phyloP scores from a whole-genome alignment of 2,113 vertebrate genomes.

The Hucho hucho region DNA sequence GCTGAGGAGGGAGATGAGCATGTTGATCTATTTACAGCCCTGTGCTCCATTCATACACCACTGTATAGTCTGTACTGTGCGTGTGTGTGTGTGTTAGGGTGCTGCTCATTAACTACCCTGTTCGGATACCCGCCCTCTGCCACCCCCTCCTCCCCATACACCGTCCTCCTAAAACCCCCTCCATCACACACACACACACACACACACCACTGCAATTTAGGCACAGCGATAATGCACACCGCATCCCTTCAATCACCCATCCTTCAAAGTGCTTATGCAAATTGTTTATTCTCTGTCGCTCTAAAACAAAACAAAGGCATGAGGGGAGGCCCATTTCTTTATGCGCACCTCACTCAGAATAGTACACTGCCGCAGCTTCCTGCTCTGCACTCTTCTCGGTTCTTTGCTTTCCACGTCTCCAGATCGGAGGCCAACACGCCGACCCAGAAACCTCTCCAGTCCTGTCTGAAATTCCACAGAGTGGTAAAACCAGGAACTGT shows the following conservation, averaged over 20 bases:
- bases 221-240: neutral
- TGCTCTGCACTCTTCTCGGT: neutral
- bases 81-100: neutral
- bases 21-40: constrained; percentile 5
- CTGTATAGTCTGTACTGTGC: neutral
- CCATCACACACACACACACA: too few relatives aligned
- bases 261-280: neutral
- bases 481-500: neutral
- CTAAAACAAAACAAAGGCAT: neutral
- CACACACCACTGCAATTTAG: neutral
- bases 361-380: neutral
- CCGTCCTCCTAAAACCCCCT: neutral
- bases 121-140: neutral
- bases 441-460: neutral
- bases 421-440: neutral
- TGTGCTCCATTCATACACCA: neutral
- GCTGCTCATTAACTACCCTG: neutral
- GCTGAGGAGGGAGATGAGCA: too few relatives aligned
- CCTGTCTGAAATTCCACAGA: neutral
- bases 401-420: neutral
- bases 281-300: neutral
- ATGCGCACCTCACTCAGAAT: neutral
- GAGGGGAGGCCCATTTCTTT: neutral
- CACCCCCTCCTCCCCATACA: neutral
- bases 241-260: neutral